phyloP scores from a whole-genome alignment of 2,888 invertebrate genomes.

The Melanostoma scalare region DNA sequence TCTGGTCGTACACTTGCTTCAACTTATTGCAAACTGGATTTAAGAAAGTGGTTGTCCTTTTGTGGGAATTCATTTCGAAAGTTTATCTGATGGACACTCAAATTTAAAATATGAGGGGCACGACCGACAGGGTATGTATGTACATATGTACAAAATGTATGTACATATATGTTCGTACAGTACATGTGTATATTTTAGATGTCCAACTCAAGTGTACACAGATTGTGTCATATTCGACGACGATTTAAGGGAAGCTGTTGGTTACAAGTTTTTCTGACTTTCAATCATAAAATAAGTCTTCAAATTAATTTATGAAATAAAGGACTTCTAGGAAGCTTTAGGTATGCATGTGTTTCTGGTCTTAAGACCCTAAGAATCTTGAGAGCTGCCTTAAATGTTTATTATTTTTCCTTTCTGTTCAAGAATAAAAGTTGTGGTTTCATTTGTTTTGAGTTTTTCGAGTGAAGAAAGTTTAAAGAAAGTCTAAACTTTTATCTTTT shows the following conservation, averaged over 20 bases:
- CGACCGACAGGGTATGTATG: no score
- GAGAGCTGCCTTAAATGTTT: no score
- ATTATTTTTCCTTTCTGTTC: no score
- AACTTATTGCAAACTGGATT: conserved; percentile 16
- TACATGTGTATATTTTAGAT: no score
- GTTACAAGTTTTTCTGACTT: conserved; percentile 21
- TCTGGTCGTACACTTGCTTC: conserved; percentile 13
- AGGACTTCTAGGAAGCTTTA: neutral
- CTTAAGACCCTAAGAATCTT: conserved; percentile 12
- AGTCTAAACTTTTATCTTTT: no score
- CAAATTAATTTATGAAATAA: conserved; percentile 26
- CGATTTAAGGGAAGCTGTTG: conserved; percentile 21
- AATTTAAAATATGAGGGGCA: no score
- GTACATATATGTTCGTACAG: no score
- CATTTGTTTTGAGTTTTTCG: no score
- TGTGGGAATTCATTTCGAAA: conserved; percentile 13
- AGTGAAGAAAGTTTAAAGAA: no score
- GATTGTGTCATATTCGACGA: neutral
- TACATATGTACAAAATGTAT: no score
- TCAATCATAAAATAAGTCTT: conserved; percentile 38
- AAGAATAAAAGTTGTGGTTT: no score
- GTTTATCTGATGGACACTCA: conserved; percentile 6
- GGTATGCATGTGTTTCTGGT: neutral
- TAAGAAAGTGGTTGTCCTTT: conserved; percentile 17
- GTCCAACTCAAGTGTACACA: neutral